Evolutionary conservation across 1,140 invertebrate genomes (phyloP).

Genomic region (Drosophila prosaltans): DNA sequence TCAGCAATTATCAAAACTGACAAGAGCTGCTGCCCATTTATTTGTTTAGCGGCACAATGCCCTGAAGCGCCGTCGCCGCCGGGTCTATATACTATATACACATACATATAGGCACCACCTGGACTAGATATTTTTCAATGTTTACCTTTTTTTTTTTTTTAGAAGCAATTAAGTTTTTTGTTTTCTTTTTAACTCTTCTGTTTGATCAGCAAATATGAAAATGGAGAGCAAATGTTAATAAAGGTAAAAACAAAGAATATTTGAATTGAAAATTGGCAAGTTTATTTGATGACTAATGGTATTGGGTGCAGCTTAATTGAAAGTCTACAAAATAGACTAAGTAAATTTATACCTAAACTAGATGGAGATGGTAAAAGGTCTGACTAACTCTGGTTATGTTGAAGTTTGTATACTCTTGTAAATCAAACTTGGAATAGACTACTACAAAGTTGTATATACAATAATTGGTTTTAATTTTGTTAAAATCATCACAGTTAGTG

Average conservation of each 20-base stretch:
- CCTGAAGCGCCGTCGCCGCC: conserved; percentile 36
- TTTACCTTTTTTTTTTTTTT: conserved; percentile 51
- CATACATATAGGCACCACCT: background rate
- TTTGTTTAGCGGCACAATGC: conserved; percentile 63
- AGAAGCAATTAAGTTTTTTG: conserved; percentile 60
- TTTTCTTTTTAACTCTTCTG: conserved; percentile 53
- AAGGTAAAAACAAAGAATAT: conserved; percentile 6
- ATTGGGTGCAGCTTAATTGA: background rate
- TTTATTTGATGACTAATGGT: conserved; percentile 1
- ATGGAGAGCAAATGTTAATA: conserved; percentile 31
- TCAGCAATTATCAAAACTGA: conserved; percentile 59
- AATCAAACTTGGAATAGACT: too few relatives aligned
- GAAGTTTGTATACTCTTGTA: too few relatives aligned
- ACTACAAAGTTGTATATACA: too few relatives aligned
- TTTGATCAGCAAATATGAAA: conserved; percentile 54
- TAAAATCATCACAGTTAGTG: too few relatives aligned
- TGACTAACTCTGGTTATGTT: too few relatives aligned
- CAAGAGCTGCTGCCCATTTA: conserved; percentile 50
- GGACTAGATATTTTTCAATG: conserved; percentile 19
- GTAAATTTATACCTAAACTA: background rate
- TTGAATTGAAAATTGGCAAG: conserved; percentile 9
- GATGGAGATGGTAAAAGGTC: background rate
- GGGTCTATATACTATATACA: conserved; percentile 23
- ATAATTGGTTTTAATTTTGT: too few relatives aligned
- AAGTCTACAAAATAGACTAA: background rate